These are phyloP conservation scores for human DNA, from an alignment of 2,113 vertebrate genomes.

Conservation along the genomic window DNA sequence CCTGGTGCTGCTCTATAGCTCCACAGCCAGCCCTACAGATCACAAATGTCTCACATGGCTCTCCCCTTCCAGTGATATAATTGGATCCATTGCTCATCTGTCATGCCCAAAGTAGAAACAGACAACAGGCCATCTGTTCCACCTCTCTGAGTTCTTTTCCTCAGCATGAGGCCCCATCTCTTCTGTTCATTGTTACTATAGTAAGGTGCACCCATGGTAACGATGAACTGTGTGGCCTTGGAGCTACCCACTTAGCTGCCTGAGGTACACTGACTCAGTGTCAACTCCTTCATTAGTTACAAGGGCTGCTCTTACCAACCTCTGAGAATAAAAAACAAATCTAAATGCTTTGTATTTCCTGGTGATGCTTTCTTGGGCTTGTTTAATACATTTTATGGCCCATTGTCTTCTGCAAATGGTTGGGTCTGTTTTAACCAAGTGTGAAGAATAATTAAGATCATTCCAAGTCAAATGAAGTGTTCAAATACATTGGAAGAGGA, in stretches of 20 bases:
- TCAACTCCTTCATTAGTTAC: not conserved
- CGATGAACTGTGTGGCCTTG: constrained; percentile 19
- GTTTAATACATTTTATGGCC: constrained; percentile 43
- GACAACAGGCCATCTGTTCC: constrained; percentile 78
- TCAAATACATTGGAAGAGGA: constrained; percentile 49
- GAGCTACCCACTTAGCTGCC: constrained; percentile 46
- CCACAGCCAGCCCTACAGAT: constrained; percentile 58
- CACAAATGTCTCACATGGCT: constrained; percentile 67
- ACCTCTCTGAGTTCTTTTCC: constrained; percentile 49
- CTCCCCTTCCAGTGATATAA: constrained; percentile 74
- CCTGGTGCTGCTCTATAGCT: constrained; percentile 51
- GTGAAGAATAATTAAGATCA: constrained; percentile 66
- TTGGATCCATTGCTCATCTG: constrained; percentile 83
- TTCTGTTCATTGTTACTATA: constrained; percentile 60
- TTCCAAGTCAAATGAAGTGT: constrained; percentile 61
- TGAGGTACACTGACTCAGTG: not conserved
- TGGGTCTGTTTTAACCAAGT: constrained; percentile 56
- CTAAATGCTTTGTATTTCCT: not conserved
- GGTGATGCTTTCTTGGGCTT: not conserved
- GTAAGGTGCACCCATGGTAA: constrained; percentile 59
- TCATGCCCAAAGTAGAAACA: constrained; percentile 76
- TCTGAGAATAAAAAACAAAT: not conserved
- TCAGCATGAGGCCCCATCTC: constrained; percentile 53
- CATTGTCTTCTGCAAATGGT: constrained; percentile 43
- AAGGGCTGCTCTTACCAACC: not conserved